phyloP scores from a whole-genome alignment of 2,113 vertebrate genomes.

The Mormyrus lacerda region DNA sequence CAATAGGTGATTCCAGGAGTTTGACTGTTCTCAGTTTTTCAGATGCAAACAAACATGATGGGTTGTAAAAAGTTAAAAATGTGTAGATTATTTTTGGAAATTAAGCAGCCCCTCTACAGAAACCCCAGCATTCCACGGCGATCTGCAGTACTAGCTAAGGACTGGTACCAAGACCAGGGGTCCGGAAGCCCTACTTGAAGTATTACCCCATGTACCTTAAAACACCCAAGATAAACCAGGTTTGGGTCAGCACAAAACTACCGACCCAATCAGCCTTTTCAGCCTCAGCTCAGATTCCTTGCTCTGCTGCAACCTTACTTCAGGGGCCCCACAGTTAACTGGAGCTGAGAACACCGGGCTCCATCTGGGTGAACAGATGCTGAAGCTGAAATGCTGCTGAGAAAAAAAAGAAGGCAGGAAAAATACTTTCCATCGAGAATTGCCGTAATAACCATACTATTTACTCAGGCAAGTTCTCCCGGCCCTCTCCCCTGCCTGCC shows the following conservation, averaged over 20 bases:
- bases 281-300: not conserved
- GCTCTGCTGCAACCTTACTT: not conserved
- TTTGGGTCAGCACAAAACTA: not conserved
- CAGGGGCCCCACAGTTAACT: not conserved
- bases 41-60: not conserved
- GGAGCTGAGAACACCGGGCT: not conserved
- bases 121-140: not conserved
- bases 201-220: not conserved
- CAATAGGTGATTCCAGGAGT: not conserved
- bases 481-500: not conserved
- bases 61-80: not conserved
- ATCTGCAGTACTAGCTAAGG: not conserved
- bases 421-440: not conserved
- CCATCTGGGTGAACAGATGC: slow-evolving; percentile 6
- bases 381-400: not conserved
- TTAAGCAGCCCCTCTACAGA: not conserved
- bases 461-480: not conserved
- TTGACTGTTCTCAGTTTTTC: not conserved
- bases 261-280: not conserved
- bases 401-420: not conserved
- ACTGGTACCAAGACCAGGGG: not conserved
- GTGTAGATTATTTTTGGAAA: not conserved
- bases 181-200: not conserved
- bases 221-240: not conserved
- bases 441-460: not conserved